Conservation (phyloP, 2,113 vertebrate species). For the Pseudopodoces humilis region DNA sequence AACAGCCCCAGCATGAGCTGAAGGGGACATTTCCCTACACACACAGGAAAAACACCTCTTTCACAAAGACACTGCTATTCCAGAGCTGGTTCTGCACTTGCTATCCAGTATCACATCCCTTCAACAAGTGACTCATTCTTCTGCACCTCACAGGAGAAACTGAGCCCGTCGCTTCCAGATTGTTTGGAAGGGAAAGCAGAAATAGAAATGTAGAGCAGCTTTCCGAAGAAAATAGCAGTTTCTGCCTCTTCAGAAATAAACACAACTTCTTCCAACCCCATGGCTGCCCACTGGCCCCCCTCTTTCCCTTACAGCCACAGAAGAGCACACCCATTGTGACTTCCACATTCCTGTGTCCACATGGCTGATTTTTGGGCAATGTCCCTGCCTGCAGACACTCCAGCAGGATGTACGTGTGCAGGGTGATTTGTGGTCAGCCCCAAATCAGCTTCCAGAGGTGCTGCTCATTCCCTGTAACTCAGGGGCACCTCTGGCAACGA, state of each 20-base stretch:
- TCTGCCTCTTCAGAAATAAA: background rate
- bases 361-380: background rate
- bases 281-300: background rate
- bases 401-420: fast-evolving
- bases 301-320: background rate
- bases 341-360: background rate
- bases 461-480: background rate
- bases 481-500: background rate
- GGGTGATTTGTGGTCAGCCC: background rate
- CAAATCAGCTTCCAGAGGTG: background rate
- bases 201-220: background rate
- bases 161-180: background rate
- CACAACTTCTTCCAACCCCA: background rate
- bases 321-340: fast-evolving
- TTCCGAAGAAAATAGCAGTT: background rate
- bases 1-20: background rate
- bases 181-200: background rate
- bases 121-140: background rate
- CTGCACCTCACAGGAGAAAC: background rate
- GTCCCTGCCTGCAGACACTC: background rate
- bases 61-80: background rate
- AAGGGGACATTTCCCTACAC: background rate
- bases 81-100: background rate
- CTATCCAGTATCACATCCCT: background rate
- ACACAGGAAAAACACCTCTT: background rate